Evolutionary conservation across 2,888 invertebrate species (phyloP), one percentile per base, ranked within the genome.

Genomic region (Drosophila parthenogenetica): DNA sequence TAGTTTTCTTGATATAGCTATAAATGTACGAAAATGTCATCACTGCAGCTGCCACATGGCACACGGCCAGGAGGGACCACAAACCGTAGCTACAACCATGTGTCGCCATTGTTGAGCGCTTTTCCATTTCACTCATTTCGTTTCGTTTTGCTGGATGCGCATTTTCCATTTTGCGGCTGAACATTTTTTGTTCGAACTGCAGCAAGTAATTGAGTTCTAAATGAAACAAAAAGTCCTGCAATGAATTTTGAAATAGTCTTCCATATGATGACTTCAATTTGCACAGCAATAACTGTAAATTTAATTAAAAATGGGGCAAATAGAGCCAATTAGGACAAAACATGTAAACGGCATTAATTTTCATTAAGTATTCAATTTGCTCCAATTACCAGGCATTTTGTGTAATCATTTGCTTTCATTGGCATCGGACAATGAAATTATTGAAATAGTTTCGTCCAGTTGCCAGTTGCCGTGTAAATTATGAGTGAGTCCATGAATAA

Each of bases 201-300:
- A 62, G 45, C 13, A 2, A 45, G 65, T 86, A 86, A 82, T 86
- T 82, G 83, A 64, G 78, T 80, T 78, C 60, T 68, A 59, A 51
- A 64, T 32, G 40, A 40, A 69, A 73, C 61, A 51, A 58, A 45
- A 65, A 70, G 55, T 40, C 17, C 39, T 50, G 42, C 50, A 58
- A 43, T 65, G 42, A 43, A 65, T 54, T 69, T 29, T 7, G 35
- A 35, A 68, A 40, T 40, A 29, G 32, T 32, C 45, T 16, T 14
- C 14, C 35, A 51, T 51, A 13, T 32, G 51, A 42, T 19, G 54
- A 29, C 25, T 59, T 14, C 40, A 42, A 39, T 25, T 49, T 48
- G 62, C 42, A 45, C 32, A 46, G 45, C 17, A 55, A 22, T 54
- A 61, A 70, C 65, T 61, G 25, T 37, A 22, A 50, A 48, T 19